These are phyloP conservation scores for Pseudococcus longispinus DNA, from an alignment of 2,888 invertebrate genomes.

Conservation along the genomic window DNA sequence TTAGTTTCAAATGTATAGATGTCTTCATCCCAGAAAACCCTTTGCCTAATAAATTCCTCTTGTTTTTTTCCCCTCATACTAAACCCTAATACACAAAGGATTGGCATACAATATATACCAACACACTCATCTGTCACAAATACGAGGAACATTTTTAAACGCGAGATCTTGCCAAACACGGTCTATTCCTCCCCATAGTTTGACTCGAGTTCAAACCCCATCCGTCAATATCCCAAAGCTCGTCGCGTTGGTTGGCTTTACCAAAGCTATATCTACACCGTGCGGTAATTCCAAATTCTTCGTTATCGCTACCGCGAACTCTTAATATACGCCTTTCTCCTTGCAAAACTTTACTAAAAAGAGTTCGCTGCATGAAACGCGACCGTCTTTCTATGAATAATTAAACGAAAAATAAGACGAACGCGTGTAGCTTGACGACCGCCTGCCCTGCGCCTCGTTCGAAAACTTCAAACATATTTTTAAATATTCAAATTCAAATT, in stretches of 20 bases:
- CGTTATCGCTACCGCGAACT: not conserved
- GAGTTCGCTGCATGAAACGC: not conserved
- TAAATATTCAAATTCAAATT: slow-evolving; percentile 9
- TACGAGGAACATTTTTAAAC: not conserved
- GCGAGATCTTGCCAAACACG: not conserved
- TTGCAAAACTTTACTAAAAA: not conserved
- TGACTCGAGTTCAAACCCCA: not conserved
- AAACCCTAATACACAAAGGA: not conserved
- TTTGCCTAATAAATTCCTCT: too few relatives aligned
- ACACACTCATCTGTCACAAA: not conserved
- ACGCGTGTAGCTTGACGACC: not conserved
- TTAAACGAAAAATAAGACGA: slow-evolving; percentile 24
- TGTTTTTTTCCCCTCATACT: too few relatives aligned
- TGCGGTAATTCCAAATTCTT: slow-evolving; percentile 14
- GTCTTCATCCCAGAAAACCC: too few relatives aligned
- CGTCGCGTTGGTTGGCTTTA: not conserved
- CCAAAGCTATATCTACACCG: not conserved
- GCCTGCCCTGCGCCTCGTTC: not conserved
- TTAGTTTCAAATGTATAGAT: too few relatives aligned
- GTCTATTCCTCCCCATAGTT: not conserved
- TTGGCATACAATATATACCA: too few relatives aligned
- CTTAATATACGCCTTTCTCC: not conserved
- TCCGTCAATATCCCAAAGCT: slow-evolving; percentile 15
- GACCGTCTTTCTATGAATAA: slow-evolving; percentile 6
- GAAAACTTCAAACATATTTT: slow-evolving; percentile 14